These are phyloP conservation scores for Ia io DNA, from an alignment of 2,113 vertebrate genomes.

Conservation along the genomic window DNA sequence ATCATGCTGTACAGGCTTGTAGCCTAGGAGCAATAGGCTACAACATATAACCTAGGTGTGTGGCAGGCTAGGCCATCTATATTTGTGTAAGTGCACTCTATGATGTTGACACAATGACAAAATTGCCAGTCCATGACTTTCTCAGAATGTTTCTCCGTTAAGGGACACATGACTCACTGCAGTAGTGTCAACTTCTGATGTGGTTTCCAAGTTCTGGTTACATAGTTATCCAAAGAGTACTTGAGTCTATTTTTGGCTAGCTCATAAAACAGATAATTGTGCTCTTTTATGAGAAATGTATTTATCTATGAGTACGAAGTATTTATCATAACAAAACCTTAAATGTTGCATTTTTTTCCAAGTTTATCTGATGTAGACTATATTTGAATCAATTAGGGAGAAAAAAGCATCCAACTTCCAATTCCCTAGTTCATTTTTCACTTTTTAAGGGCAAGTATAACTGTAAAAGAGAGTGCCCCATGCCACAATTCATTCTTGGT, in stretches of 20 bases:
- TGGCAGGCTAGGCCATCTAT: not conserved
- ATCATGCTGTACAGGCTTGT: not conserved
- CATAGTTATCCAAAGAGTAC: not conserved
- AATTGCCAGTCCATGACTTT: not conserved
- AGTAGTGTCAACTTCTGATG: not conserved
- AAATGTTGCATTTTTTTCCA: not conserved
- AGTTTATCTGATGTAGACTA: not conserved
- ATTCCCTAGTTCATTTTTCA: not conserved
- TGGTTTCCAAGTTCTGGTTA: conserved; percentile 1
- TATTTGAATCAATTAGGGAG: not conserved
- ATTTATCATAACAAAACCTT: conserved; percentile 14
- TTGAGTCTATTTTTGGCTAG: conserved; percentile 5
- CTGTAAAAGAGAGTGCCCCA: not conserved
- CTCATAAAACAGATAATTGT: not conserved
- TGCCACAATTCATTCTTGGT: not conserved
- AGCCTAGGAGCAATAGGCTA: not conserved
- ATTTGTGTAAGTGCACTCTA: not conserved
- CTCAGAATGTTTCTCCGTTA: not conserved
- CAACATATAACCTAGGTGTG: not conserved
- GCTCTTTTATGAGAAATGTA: not conserved
- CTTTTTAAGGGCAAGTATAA: conserved; percentile 10
- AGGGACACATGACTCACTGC: not conserved
- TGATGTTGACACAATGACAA: not conserved
- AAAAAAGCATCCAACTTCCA: not conserved
- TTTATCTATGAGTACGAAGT: not conserved